Base-by-base conservation (phyloP, 2,888 invertebrate species). In the Clanis bilineata region DNA sequence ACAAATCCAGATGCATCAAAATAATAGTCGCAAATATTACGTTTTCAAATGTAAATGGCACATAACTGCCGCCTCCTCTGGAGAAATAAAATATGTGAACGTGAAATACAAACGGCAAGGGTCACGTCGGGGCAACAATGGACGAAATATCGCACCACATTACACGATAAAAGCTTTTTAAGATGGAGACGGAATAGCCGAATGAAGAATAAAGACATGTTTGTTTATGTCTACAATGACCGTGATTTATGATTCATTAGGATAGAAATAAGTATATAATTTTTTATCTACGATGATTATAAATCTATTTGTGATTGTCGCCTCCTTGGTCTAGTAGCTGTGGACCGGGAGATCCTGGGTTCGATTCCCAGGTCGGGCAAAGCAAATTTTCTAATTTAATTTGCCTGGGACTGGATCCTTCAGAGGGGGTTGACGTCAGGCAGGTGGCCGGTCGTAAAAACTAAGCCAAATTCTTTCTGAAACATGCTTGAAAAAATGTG, bases 101-200 rank as follows among this genome's bases (percentile, higher is more conserved):
- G 64, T 64, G 73, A 68, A 77, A 73, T 76, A 65, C 72, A 74
- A 75, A 76, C 71, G 69, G 71, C 73, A 76, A 71, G 79, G 80
- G 80, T 77, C 82, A 74, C 71, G 74, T 66, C 68, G 64, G 77
- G 76, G 74, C 79, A 80, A 83, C 80, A 81, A 83, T 78, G 74
- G 73, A 56, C 69, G 71, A 79, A 77, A 80, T 83, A 80, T 82
- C 72, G 72, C 67, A 28, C 18, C 51, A 51, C 51, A 25, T 51
- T 32, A 51, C 28, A 18, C 28, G 51, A 32, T 51, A 51, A 51
- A 51, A 51, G 51, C 32, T 51, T 51, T 51, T 51, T 51, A 51
- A 51, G 28, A 51, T 28, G 18, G 18, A 32, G 28, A 28, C 10
- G 28, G n/a, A 41, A 41, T 41, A 18, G 28, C 18, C 18, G 32